A percentile compares a stretch with the other conserved stretches of the same genome.
Evolutionary conservation across 2,888 invertebrate genomes (phyloP).

Genomic region (Leucoptera coffeella): DNA sequence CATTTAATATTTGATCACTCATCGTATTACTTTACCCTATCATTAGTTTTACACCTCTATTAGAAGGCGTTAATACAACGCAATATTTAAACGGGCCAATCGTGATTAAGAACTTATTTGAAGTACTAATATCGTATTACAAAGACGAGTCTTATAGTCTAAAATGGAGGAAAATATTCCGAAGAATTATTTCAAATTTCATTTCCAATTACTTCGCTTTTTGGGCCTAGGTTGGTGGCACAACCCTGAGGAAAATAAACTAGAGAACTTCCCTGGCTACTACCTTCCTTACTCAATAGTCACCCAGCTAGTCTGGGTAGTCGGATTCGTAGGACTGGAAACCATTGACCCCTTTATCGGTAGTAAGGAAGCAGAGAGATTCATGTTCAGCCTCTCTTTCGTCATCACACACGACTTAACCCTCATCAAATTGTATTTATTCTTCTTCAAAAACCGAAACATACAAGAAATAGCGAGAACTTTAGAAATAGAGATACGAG

Average conservation of each 20-base stretch:
- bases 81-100: too few relatives aligned
- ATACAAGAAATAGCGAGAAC: slow-evolving; percentile 32
- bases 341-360: slow-evolving; percentile 41
- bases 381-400: slow-evolving; percentile 43
- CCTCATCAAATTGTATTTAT: slow-evolving; percentile 31
- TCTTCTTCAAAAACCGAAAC: slow-evolving; percentile 30
- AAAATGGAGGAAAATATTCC: slow-evolving; percentile 12
- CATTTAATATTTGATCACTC: too few relatives aligned
- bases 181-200: slow-evolving; percentile 23
- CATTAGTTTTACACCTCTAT: too few relatives aligned
- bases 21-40: too few relatives aligned
- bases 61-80: too few relatives aligned
- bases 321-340: slow-evolving; percentile 37
- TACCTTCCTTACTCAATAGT: slow-evolving; percentile 31
- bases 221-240: slow-evolving; percentile 45
- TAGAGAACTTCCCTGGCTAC: slow-evolving; percentile 25
- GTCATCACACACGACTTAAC: slow-evolving; percentile 42
- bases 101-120: too few relatives aligned
- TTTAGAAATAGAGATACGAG: slow-evolving; percentile 24
- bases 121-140: background rate
- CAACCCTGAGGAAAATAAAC: slow-evolving; percentile 28
- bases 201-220: slow-evolving; percentile 25
- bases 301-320: slow-evolving; percentile 34
- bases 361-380: slow-evolving; percentile 33
- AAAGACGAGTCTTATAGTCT: background rate